Percentiles rank a stretch among this genome's conserved stretches.
Evolutionary conservation across 2,888 invertebrate genomes (phyloP).

Genomic region (Palloptera scutellata): DNA sequence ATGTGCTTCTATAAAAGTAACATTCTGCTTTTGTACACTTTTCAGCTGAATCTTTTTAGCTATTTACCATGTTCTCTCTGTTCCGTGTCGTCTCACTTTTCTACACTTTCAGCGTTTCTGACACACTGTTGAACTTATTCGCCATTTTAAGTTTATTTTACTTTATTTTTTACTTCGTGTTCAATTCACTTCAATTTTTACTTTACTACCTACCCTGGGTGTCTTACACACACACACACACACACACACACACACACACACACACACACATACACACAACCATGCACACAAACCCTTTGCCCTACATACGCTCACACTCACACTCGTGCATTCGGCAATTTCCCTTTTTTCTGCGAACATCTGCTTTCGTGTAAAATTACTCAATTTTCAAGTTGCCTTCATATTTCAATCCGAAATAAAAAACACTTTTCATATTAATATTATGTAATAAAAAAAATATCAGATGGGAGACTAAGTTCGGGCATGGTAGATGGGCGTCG

Average conservation of each 20-base stretch:
- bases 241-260: conserved; percentile 10
- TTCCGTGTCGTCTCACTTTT: neutral
- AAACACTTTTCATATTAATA: too few species aligned
- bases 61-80: neutral
- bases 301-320: too few species aligned
- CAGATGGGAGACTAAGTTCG: too few species aligned
- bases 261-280: too few species aligned
- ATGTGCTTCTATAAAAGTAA: neutral
- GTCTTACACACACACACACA: conserved; percentile 7
- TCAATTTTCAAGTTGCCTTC: too few species aligned
- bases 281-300: too few species aligned
- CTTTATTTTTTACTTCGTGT: conserved; percentile 4
- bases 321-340: too few species aligned
- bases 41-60: neutral
- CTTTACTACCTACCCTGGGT: neutral
- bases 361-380: too few species aligned
- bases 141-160: neutral
- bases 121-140: neutral
- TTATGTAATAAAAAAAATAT: too few species aligned
- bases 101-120: neutral
- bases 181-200: conserved; percentile 11
- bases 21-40: neutral
- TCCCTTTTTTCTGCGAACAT: too few species aligned
- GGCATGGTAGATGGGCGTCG: too few species aligned
- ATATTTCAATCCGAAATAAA: too few species aligned